Evolutionary conservation across 2,797 vertebrate species (phyloP), one percentile per base, ranked within the genome.

Genomic region (Chromis chromis): DNA sequence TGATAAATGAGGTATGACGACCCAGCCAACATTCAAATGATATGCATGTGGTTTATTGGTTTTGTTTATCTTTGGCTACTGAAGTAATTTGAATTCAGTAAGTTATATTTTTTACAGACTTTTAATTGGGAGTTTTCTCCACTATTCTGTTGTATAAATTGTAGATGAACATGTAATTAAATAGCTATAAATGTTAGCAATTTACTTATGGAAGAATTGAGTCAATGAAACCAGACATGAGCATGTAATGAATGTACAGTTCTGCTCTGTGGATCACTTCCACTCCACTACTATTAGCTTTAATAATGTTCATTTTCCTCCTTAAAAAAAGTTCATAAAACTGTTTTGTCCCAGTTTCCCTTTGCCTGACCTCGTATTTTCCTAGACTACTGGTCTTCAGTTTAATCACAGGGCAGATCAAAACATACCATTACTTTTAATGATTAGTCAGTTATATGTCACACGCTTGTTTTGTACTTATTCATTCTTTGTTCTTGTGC

Each of bases 21-120:
- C 16, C 21, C 22, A 54, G 69, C 60, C 76, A 81, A 40, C 40
- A 22, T 36, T 80, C 11, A 59, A 70, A 86, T 71, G 10, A 78
- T 6, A 19, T 22, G 42, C 68, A 78, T 1, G 24, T 73, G 7
- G 17, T 22, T 63, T 53, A 46, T 7, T n/a, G 19, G 27, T 57
- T 57, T 28, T 1, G 33, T 14, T 61, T 50, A 53, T 73, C 11
- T n/a, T 74, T 33, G 16, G 6, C 19, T 46, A 28, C 60, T 72
- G 63, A 24, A 44, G 22, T 9, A 0, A 54, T 65, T 73, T 57
- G 33, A 58, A 4, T 53, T 52, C 4, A 64, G 24, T 19, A 25
- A 55, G 36, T 6, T 56, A 22, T n/a, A n/a, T 74, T 52, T 55
- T n/a, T 39, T 21, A 59, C 40, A 2, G 16, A 54, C 24, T 52